Percentiles rank a stretch among this genome's conserved stretches.
Evolutionary conservation across 2,888 invertebrate species (phyloP).

Genomic region (Atethmia centrago): DNA sequence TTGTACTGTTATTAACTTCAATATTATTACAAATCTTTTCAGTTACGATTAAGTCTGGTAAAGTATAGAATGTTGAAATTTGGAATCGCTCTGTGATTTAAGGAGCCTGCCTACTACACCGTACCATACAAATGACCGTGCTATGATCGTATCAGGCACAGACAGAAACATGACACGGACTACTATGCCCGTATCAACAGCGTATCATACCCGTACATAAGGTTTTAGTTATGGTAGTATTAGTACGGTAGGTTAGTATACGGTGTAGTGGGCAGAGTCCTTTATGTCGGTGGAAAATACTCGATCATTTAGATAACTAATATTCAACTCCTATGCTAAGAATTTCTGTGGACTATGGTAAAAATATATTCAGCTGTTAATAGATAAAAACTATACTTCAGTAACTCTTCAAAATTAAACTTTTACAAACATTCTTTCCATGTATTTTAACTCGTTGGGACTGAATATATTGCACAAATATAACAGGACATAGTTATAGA

Average conservation of each 20-base stretch:
- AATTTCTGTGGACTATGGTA: neutral
- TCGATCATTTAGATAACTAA: slow-evolving; percentile 1
- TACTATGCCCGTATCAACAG: no score
- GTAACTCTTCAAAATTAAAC: neutral
- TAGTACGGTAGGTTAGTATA: no score
- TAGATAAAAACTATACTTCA: neutral
- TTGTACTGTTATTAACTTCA: slow-evolving; percentile 16
- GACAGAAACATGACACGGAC: no score
- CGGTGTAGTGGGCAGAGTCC: no score
- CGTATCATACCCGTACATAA: no score
- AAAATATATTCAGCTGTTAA: slow-evolving; percentile 14
- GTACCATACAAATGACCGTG: no score
- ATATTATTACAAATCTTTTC: slow-evolving; percentile 23
- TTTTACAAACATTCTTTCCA: no score
- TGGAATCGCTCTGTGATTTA: slow-evolving; percentile 1
- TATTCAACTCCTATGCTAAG: neutral
- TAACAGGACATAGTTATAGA: neutral
- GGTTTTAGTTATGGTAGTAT: no score
- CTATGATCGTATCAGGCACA: no score
- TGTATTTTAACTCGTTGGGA: neutral
- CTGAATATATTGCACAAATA: neutral
- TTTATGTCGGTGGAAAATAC: slow-evolving; percentile 23
- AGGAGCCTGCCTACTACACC: no score
- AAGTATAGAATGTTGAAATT: slow-evolving; percentile 11
- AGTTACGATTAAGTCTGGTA: slow-evolving; percentile 1